These are phyloP conservation scores for Calidris pygmaea DNA, from an alignment of 2,113 vertebrate species.

Conservation along the genomic window DNA sequence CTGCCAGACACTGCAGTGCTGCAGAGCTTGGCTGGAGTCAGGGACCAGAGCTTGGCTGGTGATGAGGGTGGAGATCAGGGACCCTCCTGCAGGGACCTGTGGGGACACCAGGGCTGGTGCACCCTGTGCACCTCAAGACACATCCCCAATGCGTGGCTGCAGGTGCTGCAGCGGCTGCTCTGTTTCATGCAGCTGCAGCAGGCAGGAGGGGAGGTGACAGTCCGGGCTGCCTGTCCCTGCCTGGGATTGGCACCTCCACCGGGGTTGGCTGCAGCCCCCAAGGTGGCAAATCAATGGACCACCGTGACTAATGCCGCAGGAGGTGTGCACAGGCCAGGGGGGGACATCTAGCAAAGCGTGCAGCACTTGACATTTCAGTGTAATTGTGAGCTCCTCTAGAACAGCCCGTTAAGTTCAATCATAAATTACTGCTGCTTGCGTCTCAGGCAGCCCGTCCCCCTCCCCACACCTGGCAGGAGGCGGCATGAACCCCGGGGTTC, in stretches of 20 bases:
- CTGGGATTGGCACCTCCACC: not conserved
- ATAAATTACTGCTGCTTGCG: constrained; percentile 50
- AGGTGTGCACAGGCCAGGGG: not conserved
- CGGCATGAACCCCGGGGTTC: not conserved
- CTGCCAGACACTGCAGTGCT: not conserved
- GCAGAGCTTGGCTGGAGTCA: rapidly evolving
- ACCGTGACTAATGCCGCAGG: rapidly evolving
- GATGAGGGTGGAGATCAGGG: not conserved
- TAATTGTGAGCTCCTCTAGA: constrained; percentile 44
- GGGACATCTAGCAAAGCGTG: not conserved
- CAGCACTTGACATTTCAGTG: constrained; percentile 64
- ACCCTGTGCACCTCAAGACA: not conserved
- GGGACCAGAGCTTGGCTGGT: not conserved
- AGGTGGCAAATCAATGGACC: not conserved
- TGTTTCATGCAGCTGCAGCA: not conserved
- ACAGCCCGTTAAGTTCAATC: constrained; percentile 48
- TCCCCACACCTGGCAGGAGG: not conserved
- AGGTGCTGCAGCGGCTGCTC: not conserved
- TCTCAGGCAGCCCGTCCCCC: not conserved
- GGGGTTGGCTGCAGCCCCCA: rapidly evolving
- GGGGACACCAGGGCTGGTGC: not conserved
- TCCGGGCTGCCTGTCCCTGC: not conserved
- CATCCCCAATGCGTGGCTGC: rapidly evolving
- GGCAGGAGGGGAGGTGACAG: not conserved
- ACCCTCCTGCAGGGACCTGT: not conserved